Percentiles rank a stretch among this genome's conserved stretches.
phyloP scores from a whole-genome alignment of 2,113 vertebrate genomes.

The Bettongia penicillata region DNA sequence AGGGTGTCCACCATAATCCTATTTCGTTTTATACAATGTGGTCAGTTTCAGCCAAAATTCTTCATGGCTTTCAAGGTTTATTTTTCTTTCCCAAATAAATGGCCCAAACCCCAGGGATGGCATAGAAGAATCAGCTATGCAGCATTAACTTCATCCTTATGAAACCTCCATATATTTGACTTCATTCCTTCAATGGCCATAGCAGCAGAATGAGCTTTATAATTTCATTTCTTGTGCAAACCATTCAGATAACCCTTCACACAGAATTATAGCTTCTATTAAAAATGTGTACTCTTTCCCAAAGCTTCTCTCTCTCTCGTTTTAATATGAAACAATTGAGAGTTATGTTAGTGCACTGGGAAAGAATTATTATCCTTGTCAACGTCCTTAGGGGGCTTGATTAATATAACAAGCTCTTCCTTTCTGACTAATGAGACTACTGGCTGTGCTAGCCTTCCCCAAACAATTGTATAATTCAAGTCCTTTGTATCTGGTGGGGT shows the following conservation, averaged over 20 bases:
- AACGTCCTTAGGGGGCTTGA: slow-evolving; percentile 78
- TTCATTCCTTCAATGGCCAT: slow-evolving; percentile 61
- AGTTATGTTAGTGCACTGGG: slow-evolving; percentile 81
- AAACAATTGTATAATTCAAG: slow-evolving; percentile 77
- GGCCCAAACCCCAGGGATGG: neutral
- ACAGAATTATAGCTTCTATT: slow-evolving; percentile 85
- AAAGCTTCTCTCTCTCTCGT: slow-evolving; percentile 75
- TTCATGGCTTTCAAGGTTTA: neutral
- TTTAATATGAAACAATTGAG: slow-evolving; percentile 84
- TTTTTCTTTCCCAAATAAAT: slow-evolving; percentile 22
- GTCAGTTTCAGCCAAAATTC: slow-evolving; percentile 31
- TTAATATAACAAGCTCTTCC: slow-evolving; percentile 74
- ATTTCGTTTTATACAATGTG: neutral
- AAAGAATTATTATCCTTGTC: slow-evolving; percentile 84
- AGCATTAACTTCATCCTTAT: slow-evolving; percentile 64
- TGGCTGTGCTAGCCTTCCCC: slow-evolving; percentile 59
- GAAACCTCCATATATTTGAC: slow-evolving; percentile 65
- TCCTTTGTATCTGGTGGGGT: slow-evolving; percentile 63
- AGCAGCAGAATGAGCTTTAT: slow-evolving; percentile 77
- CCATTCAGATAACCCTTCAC: slow-evolving; percentile 81
- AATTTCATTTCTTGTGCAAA: slow-evolving; percentile 83
- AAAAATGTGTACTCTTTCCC: slow-evolving; percentile 81
- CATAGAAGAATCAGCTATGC: slow-evolving; percentile 42
- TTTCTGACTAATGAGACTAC: slow-evolving; percentile 69
- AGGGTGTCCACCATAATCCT: neutral